Evolutionary conservation across 2,888 invertebrate genomes (phyloP).

Genomic region (Hypselothyrea guttata): DNA sequence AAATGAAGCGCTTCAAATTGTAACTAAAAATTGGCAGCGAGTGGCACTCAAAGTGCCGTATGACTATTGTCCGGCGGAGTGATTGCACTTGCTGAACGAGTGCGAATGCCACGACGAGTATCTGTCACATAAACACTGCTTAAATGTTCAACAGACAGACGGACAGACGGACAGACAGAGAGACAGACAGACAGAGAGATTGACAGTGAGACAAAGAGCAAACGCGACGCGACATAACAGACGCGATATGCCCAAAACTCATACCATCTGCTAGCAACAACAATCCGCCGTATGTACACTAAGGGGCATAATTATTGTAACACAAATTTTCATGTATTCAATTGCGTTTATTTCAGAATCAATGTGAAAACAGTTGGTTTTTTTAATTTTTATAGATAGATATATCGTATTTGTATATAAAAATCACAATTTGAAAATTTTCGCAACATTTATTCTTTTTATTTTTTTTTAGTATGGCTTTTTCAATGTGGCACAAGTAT

Average conservation of each 20-base stretch:
- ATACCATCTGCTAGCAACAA: slow-evolving; percentile 29
- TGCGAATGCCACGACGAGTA: slow-evolving; percentile 5
- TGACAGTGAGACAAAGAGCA: not conserved
- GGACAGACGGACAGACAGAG: slow-evolving; percentile 3
- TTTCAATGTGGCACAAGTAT: no score
- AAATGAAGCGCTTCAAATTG: not conserved
- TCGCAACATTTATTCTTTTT: no score
- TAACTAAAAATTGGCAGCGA: slow-evolving; percentile 45
- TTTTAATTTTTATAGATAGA: no score
- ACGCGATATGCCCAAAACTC: not conserved
- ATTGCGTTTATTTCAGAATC: no score
- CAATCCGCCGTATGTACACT: no score
- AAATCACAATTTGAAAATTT: no score
- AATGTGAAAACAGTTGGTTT: no score
- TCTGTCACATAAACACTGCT: slow-evolving; percentile 55
- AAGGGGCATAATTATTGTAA: no score
- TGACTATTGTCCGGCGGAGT: slow-evolving; percentile 7
- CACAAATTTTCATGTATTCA: no score
- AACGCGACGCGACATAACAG: not conserved
- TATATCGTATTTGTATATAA: no score
- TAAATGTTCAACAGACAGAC: slow-evolving; percentile 39
- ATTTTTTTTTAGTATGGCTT: no score
- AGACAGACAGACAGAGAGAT: not conserved
- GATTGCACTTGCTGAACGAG: not conserved
- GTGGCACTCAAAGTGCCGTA: slow-evolving; percentile 32